These are phyloP conservation scores for Prionace glauca DNA, from an alignment of 2,797 vertebrate species.

Conservation along the genomic window DNA sequence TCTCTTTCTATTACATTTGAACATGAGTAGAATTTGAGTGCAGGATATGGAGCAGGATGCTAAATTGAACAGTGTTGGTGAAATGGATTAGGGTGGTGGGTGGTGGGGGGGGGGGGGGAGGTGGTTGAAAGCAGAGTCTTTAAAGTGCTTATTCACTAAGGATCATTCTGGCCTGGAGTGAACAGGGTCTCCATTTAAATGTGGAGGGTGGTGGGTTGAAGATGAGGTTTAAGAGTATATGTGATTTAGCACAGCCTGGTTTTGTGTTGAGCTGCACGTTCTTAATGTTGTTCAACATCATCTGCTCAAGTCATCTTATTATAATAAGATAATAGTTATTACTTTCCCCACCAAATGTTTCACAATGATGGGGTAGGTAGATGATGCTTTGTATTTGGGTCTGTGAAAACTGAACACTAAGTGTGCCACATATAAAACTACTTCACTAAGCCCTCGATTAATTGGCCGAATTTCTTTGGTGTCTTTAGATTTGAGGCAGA, in stretches of 20 bases:
- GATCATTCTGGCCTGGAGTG: background rate
- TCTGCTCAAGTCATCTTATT: background rate
- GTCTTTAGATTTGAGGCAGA: background rate
- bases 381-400: background rate
- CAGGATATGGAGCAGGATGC: background rate
- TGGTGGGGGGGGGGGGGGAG: no score
- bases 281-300: background rate
- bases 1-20: background rate
- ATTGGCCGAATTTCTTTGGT: background rate
- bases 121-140: background rate
- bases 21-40: background rate
- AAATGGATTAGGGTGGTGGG: background rate
- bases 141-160: background rate
- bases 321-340: background rate
- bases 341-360: background rate
- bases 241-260: background rate
- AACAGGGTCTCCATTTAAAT: background rate
- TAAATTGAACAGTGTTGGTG: background rate
- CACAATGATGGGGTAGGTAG: no score
- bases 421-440: background rate
- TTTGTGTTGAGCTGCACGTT: background rate
- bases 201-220: no score
- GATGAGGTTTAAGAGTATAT: background rate
- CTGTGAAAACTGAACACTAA: background rate
- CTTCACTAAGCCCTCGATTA: background rate